Evolutionary conservation across 2,797 vertebrate species (phyloP).

Genomic region (Sandelia bainsii): DNA sequence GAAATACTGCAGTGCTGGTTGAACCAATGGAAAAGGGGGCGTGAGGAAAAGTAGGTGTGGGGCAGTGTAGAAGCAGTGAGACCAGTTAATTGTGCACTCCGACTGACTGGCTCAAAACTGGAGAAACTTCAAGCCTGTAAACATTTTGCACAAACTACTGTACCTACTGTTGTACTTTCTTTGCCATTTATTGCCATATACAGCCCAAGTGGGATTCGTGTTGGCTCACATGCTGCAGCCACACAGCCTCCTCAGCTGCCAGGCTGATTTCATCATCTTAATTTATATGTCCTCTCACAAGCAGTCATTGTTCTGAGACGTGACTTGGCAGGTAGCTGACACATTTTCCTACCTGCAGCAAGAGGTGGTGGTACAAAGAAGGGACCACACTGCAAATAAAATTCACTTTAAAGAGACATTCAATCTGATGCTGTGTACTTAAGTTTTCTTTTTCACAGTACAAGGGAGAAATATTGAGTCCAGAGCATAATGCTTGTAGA

Average conservation of each 20-base stretch:
- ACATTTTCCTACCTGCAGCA: slow-evolving; percentile 36
- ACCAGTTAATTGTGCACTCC: slow-evolving; percentile 24
- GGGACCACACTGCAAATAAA: slow-evolving; percentile 45
- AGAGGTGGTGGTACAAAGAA: slow-evolving; percentile 5
- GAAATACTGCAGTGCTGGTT: slow-evolving; percentile 14
- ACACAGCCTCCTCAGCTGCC: slow-evolving; percentile 17
- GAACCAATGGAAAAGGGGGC: slow-evolving; percentile 56
- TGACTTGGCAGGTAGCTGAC: slow-evolving; percentile 59
- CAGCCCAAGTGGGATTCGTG: slow-evolving; percentile 28
- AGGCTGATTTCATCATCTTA: slow-evolving; percentile 33
- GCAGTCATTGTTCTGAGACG: slow-evolving; percentile 52
- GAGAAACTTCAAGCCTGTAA: neutral
- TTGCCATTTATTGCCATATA: neutral
- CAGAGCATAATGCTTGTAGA: neutral
- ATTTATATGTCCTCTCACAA: slow-evolving; percentile 57
- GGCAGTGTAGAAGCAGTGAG: slow-evolving; percentile 15
- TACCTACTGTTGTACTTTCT: neutral
- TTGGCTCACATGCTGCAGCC: slow-evolving; percentile 24
- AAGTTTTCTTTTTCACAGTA: neutral
- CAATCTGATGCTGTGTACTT: neutral
- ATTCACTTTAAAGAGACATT: slow-evolving; percentile 27
- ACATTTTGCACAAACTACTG: neutral
- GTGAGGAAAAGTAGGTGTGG: slow-evolving; percentile 53
- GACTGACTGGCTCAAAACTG: slow-evolving; percentile 3
- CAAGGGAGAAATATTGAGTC: neutral